Evolutionary conservation across 2,797 vertebrate species (phyloP).

Genomic region (Poeciliopsis infans): DNA sequence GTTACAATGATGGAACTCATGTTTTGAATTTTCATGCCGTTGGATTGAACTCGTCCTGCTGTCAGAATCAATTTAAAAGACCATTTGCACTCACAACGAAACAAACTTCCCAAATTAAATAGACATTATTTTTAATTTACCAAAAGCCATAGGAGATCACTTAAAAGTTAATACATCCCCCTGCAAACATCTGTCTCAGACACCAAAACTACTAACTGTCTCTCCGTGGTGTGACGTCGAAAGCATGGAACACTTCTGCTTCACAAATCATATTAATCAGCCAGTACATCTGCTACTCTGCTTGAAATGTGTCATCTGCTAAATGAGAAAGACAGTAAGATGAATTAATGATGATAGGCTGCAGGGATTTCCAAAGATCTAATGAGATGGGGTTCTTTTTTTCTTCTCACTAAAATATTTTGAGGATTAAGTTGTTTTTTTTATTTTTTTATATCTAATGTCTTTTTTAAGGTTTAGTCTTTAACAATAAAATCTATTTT

Average conservation of each 20-base stretch:
- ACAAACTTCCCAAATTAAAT: constrained; percentile 23
- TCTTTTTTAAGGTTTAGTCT: neutral
- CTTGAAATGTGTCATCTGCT: constrained; percentile 62
- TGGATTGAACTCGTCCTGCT: neutral
- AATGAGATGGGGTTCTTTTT: neutral
- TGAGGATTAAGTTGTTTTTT: constrained; percentile 4
- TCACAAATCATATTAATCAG: constrained; percentile 66
- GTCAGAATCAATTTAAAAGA: constrained; percentile 7
- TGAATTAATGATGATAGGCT: constrained; percentile 56
- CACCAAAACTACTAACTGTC: constrained; percentile 32
- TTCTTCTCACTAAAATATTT: constrained; percentile 15
- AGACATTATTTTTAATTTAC: constrained; percentile 33
- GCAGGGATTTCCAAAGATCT: constrained; percentile 30
- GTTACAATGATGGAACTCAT: neutral
- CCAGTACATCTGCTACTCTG: constrained; percentile 64
- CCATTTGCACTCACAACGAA: constrained; percentile 29
- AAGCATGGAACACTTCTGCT: constrained; percentile 48
- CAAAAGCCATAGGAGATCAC: constrained; percentile 31
- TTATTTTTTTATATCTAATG: neutral
- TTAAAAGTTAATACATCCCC: constrained; percentile 43
- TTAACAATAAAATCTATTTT: neutral
- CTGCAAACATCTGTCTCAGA: constrained; percentile 55
- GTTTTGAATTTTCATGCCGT: neutral
- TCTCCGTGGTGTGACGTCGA: constrained; percentile 43
- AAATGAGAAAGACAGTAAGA: constrained; percentile 56